Base-by-base conservation (phyloP, 2,797 vertebrate species). In the Paramormyrops hopkinsi region DNA sequence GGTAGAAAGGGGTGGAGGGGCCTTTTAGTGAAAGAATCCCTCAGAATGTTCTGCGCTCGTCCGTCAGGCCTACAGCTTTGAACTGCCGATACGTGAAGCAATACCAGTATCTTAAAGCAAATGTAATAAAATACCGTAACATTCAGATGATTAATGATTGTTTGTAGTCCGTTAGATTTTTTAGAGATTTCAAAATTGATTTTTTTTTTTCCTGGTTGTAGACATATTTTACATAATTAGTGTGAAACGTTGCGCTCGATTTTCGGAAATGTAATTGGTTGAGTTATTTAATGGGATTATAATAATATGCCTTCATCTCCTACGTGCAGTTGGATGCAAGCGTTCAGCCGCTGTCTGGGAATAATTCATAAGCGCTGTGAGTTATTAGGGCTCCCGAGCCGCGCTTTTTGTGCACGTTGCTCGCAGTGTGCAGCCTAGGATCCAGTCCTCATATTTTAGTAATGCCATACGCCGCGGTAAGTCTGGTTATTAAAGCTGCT, bases 401-500 rank as follows among this genome's bases (percentile, higher is more conserved):
- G 50, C 76, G 44, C 37, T 59, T 88, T 88, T 88, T 46, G 53
- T 89, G 88, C 79, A 41, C 51, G 29, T 2, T 33, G 14, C 7
- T 51, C 51, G 46, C 88, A 56, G 50, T 41, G 48, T 25, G 73
- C 69, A 41, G 51, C 73, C 50, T 51, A 82, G 48, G 29, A 51
- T 54, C 88, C 73, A 82, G 33, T 51, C 48, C 69, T 89, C 69
- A 56, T 85, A 89, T 85, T 89, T 89, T 62, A 85, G 53, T 85
- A 85, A 89, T 89, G 50, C 54, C 41, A 44, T 50, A 85, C 82
- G 46, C 56, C 48, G 88, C 82, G 76, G 88, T 85, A 79, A 85
- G 41, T 85, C 88, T 86, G 88, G 79, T 90, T 89, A 86, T 48
- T 84, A 86, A 89, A 87, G 86, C 22, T 46, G 59, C 73, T 89